Base-by-base conservation (phyloP, 2,113 vertebrate species). In the Tragelaphus strepsiceros region DNA sequence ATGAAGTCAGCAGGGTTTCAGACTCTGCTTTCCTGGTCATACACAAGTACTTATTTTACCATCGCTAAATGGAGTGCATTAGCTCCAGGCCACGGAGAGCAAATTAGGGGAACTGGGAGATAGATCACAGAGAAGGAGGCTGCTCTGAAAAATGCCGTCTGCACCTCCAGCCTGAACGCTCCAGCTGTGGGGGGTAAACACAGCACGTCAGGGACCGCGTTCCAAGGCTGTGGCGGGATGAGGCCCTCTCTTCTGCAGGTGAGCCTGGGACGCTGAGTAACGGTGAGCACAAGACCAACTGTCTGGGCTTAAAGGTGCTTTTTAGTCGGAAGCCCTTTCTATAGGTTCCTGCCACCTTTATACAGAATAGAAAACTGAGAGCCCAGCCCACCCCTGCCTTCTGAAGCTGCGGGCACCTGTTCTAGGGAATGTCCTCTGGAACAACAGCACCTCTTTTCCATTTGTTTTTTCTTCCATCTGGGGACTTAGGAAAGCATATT, bases 1-100 rank as follows among this genome's bases (percentile, higher is more conserved):
- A 90, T 97, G 82, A 97, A 98, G 91, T 94, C 96, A 96, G 94
- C 86, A 91, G 91, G 86, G 90, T 91, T 95, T 96, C 89, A 77
- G 95, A 87, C 39, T 93, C 95, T 4, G 30, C 49, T 96, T 95
- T 97, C 80, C 93, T 96, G 89, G 67, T 97, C 96, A 89, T 43
- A 96, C 17, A 80, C 67, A 97, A 98, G 93, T 93, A 92, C 93
- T 97, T 95, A 97, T 54, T 98, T 98, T 94, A 87, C 78, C 86
- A 46, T 96, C 62, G 54, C 96, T 96, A 84, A 98, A 77, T 96
- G 87, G 86, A 91, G 91, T 7, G 3, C 58, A 56, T 97, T 96
- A 91, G 97, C 96, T 96, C 83, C 62, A 89, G 93, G 97, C 88
- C 93, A 91, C 0, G 3, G 67, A 97, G 91, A 97, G 51, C 77